Base-by-base conservation (phyloP, 2,113 vertebrate genomes). In the Galemys pyrenaicus region DNA sequence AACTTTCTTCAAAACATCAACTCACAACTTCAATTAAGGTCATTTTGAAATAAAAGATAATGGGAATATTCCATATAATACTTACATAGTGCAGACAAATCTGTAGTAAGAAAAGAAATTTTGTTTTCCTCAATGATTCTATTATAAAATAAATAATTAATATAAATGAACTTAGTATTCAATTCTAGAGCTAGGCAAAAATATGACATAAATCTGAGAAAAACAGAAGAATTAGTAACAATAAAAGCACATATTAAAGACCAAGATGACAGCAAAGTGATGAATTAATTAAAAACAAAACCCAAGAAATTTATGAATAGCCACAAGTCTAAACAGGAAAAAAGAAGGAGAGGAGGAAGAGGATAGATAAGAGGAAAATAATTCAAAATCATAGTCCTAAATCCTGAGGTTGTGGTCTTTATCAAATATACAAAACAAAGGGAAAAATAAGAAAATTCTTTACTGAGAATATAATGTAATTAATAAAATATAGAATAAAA, bases 151-250 rank as follows among this genome's bases (percentile, higher is more conserved):
- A 84, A 75, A 65, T 64, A 37, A 89, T 71, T 41, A 89, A 96
- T 89, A 89, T 86, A 83, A 90, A 82, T 44, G 11, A 94, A 94
- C 12, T 87, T 74, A 71, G 9, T 74, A 68, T 78, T 92, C 28
- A 73, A 68, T 49, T 93, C 49, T 70, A 73, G 26, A 90, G 9
- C 3, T 19, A 68, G 2, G 30, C 35, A 94, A 73, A 58, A 73
- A 91, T 44, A 81, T 30, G 77, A 54, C 24, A 79, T 73, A 74
- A 68, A 95, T 32, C 51, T 84, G 67, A 81, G 68, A 58, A 70
- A 94, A 89, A 9, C 12, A 37, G 16, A 35, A 82, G 3, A 62
- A 79, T 64, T 74, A 68, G 74, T 73, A 84, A 79, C 15, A 78
- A 83, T 58, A 82, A 92, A 74, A 68, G 44, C 6, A 71, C 7